phyloP scores from a whole-genome alignment of 2,113 vertebrate species.

The Phainopepla nitens region DNA sequence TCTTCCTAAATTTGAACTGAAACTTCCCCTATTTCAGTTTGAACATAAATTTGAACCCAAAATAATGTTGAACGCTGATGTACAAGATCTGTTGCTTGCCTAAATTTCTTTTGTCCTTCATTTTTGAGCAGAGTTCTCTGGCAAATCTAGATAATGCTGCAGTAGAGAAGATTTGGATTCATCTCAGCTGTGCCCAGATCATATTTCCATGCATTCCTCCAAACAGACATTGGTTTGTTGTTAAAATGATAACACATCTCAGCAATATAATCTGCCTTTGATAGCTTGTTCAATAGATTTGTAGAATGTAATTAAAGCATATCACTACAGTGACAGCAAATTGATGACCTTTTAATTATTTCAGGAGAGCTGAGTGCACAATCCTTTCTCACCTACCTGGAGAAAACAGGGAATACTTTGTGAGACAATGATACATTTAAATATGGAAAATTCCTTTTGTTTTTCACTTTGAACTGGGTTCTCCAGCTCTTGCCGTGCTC shows the following conservation, averaged over 20 bases:
- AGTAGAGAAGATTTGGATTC: neutral
- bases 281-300: constrained; percentile 82
- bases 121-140: neutral
- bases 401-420: neutral
- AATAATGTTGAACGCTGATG: accelerated
- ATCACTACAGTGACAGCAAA: constrained; percentile 77
- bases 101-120: neutral
- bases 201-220: neutral
- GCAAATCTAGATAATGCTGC: neutral
- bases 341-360: constrained; percentile 92
- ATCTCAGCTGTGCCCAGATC: neutral
- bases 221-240: constrained; percentile 28
- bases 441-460: neutral
- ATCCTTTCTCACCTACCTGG: constrained; percentile 58
- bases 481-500: neutral
- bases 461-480: neutral
- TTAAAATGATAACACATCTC: constrained; percentile 71
- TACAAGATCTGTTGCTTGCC: neutral
- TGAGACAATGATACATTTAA: neutral
- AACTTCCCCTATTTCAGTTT: neutral
- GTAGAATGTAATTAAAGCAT: constrained; percentile 89
- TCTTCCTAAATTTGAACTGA: neutral
- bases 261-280: constrained; percentile 61
- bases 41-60: neutral
- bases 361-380: constrained; percentile 81